Evolutionary conservation across 2,113 vertebrate genomes (phyloP).

Genomic region (Merops nubicus): DNA sequence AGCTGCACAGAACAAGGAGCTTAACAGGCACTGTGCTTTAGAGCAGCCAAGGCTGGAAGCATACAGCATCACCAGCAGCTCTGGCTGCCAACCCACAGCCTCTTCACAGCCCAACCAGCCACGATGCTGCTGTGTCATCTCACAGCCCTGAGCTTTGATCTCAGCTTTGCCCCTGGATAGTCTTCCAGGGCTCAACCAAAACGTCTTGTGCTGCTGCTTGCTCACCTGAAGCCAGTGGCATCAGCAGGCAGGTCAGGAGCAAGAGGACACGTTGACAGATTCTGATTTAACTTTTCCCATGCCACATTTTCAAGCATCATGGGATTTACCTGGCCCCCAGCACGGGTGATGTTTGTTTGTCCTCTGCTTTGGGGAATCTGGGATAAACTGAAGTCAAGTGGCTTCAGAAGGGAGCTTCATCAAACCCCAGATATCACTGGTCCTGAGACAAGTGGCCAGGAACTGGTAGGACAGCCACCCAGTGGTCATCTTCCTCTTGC

Average conservation of each 20-base stretch:
- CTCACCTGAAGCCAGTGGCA: background rate
- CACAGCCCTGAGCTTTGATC: background rate
- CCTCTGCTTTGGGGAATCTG: background rate
- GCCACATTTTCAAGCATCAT: background rate
- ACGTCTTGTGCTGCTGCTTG: background rate
- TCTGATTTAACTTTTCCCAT: background rate
- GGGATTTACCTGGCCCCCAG: background rate
- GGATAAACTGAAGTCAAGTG: background rate
- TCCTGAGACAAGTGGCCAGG: background rate
- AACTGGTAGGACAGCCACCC: background rate
- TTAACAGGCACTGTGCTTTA: fast-evolving
- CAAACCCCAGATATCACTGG: background rate
- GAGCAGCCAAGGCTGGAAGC: background rate
- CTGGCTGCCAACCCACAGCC: background rate
- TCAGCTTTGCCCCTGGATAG: background rate
- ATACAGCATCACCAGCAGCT: fast-evolving
- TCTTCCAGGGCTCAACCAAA: background rate
- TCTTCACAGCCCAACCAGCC: background rate
- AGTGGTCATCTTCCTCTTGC: background rate
- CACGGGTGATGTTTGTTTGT: background rate
- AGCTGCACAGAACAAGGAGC: background rate
- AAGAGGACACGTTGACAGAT: background rate
- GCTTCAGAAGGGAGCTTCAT: background rate
- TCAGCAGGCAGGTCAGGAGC: background rate
- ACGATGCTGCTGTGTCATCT: fast-evolving